These are phyloP conservation scores for Megaptera novaeangliae DNA, from an alignment of 2,113 vertebrate genomes.

Conservation along the genomic window DNA sequence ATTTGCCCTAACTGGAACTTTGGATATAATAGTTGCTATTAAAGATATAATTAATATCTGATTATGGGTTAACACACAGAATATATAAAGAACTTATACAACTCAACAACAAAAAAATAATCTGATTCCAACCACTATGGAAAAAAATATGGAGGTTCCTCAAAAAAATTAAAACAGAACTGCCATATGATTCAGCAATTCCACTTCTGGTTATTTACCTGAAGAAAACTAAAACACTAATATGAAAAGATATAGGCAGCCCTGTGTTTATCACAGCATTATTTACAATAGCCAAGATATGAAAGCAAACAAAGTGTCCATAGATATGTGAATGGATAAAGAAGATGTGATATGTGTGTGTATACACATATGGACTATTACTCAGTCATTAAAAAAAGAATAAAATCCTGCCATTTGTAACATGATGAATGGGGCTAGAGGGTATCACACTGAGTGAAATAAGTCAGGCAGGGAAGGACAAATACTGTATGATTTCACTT, in stretches of 20 bases:
- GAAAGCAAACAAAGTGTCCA: background rate
- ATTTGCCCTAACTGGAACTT: background rate
- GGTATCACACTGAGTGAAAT: background rate
- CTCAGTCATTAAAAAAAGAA: background rate
- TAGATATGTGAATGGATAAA: background rate
- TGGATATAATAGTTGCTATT: background rate
- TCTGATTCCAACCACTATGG: background rate
- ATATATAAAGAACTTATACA: background rate
- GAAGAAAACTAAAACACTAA: background rate
- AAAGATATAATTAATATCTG: constrained; percentile 33
- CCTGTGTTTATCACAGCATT: background rate
- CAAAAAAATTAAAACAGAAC: background rate
- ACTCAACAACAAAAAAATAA: background rate
- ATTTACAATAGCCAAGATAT: background rate
- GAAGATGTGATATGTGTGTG: background rate
- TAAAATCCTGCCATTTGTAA: background rate
- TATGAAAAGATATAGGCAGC: background rate
- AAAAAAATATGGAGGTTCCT: background rate
- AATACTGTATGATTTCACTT: background rate
- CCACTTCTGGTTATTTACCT: background rate
- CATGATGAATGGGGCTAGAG: background rate
- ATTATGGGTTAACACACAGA: background rate
- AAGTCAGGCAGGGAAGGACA: background rate
- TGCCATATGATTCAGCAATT: background rate
- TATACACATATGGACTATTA: background rate